Base-by-base conservation (phyloP, 30 jellyfish, hydroid and myxozoan species). In the Clytia hemisphaerica region DNA sequence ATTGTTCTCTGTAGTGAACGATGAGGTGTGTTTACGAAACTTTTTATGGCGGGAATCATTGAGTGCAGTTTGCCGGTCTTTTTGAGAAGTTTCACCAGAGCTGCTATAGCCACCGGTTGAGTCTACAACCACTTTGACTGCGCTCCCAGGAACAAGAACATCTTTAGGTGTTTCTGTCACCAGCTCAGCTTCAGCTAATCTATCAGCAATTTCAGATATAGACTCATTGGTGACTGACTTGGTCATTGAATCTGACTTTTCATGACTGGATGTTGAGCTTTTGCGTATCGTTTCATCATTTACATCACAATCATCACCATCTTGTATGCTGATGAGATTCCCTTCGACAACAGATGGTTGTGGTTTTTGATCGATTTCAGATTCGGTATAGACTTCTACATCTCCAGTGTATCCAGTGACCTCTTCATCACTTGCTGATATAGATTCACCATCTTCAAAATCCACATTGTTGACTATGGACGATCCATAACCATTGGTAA, bases 391-490 rank as follows among this genome's bases (percentile, higher is more conserved):
- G 18, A 40, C 67, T 6, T 48, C 60, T 3, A 38, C 50, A 22
- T 86, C 96, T 2, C 69, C 85, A 6, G 96, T 64, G 44, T 48
- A 40, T 4, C 87, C 96, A 18, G 84, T 42, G 10, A 86, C 74
- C 51, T 86, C 96, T n/a, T 65, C 66, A 12, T 86, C 96, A 54
- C 96, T 78, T 15, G 83, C 94, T 18, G 78, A 60, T 15, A 32
- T 42, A 24, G 92, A 78, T 1, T 79, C 79, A 9, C 96, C 96
- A n/a, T 86, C 88, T 18, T 86, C 96, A 71, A 35, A 76, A 4
- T 61, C 81, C 22, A 34, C 80, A 7, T 16, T 44, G 15, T 72
- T 76, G 14, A 74, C 71, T 26, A 82, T 37, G 18, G 14, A 12
- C 14, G 18, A 16, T 12, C 19, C 19, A 42, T 12, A 16, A 12